These are phyloP conservation scores for Lordiphosa stackelbergi DNA, from an alignment of 1,140 invertebrate species.

Conservation along the genomic window DNA sequence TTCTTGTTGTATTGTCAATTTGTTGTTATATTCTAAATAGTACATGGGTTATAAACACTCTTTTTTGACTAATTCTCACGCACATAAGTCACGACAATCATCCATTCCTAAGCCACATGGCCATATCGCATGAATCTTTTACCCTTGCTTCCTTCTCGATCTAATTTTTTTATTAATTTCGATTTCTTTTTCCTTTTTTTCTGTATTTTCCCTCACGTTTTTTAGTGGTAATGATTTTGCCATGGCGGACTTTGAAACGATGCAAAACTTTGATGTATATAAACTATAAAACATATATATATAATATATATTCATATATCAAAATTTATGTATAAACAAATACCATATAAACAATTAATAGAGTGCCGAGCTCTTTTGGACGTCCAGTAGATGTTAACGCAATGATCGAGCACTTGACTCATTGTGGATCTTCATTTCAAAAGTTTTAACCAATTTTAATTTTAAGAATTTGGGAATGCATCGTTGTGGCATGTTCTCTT, in stretches of 20 bases:
- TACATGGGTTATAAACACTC: not conserved
- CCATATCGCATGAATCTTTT: conserved; percentile 9
- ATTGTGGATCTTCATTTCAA: conserved; percentile 26
- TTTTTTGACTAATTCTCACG: conserved; percentile 2
- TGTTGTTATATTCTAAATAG: conserved; percentile 12
- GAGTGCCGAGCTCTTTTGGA: conserved; percentile 39
- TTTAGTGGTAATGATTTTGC: conserved; percentile 67
- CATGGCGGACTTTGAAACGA: conserved; percentile 68
- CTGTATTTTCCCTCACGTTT: conserved; percentile 21
- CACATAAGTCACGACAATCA: not conserved
- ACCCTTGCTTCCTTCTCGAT: too few species aligned
- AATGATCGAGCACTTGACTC: conserved; percentile 28
- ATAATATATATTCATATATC: conserved; percentile 22
- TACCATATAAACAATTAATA: conserved; percentile 35
- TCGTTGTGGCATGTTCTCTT: conserved; percentile 62
- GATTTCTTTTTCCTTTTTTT: conserved; percentile 32
- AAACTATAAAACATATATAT: conserved; percentile 43
- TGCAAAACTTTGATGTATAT: conserved; percentile 64
- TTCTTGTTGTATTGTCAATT: conserved; percentile 29
- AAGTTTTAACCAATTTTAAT: conserved; percentile 40
- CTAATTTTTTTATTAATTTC: conserved; percentile 32
- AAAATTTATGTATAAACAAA: conserved; percentile 38
- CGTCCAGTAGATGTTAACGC: conserved; percentile 39
- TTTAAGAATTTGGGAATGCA: conserved; percentile 49
- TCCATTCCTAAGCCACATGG: conserved; percentile 1